These are phyloP conservation scores for Gallinago nigripennis DNA, from an alignment of 2,797 vertebrate species.

Conservation along the genomic window DNA sequence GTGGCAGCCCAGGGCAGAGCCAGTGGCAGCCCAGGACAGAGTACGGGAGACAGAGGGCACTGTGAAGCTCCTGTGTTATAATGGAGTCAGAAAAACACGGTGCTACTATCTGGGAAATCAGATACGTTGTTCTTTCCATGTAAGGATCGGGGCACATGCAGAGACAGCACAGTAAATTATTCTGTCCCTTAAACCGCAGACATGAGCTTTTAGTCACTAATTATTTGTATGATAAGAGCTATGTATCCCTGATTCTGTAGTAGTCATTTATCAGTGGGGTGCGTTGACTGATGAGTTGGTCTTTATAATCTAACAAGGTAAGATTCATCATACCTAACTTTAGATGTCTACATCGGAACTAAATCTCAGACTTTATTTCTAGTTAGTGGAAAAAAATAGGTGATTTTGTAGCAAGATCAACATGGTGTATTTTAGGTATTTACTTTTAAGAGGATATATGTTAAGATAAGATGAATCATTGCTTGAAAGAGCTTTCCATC, in stretches of 20 bases:
- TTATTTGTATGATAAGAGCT: background rate
- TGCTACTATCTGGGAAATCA: background rate
- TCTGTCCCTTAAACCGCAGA: background rate
- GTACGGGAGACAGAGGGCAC: background rate
- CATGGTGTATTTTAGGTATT: background rate
- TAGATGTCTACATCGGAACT: background rate
- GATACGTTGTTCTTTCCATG: fast-evolving
- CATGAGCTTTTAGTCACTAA: background rate
- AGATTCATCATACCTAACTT: background rate
- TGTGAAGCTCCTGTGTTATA: fast-evolving
- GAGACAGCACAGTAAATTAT: background rate
- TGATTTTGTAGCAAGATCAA: background rate
- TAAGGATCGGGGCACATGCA: background rate
- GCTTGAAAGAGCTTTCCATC: background rate
- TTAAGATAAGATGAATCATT: background rate
- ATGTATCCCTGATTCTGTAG: background rate
- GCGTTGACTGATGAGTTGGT: background rate
- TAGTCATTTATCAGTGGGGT: background rate
- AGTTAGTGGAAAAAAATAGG: background rate
- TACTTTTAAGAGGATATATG: background rate
- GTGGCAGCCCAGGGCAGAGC: background rate
- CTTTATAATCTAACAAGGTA: background rate
- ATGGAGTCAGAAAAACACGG: background rate
- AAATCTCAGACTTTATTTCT: background rate
- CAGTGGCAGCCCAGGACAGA: too few species aligned